Base-by-base conservation (phyloP, 2,797 vertebrate genomes). In the Fistularia commersonii region DNA sequence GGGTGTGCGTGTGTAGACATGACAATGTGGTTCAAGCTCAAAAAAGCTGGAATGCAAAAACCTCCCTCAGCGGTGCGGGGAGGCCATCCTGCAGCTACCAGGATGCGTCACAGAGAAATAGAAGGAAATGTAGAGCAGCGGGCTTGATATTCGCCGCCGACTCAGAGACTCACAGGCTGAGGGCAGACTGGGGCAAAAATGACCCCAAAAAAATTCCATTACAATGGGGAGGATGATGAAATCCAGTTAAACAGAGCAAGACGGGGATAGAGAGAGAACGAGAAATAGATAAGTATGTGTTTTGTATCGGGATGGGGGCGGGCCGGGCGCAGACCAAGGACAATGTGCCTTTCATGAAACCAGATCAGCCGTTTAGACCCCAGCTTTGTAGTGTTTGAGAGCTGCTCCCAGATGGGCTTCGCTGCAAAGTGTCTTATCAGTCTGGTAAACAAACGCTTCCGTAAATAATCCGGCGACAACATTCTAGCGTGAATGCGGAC, bases 381-480 rank as follows among this genome's bases (percentile, higher is more conserved):
- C 8, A n/a, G 13, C 2, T 5, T 41, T 1, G 8, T 35, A 42
- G 57, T 32, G 41, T 48, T 14, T 45, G 36, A 6, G 37, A 64
- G 3, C 8, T 34, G 63, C 45, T 56, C 15, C 54, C 46, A 35
- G 35, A 50, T 40, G 53, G 33, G 33, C 66, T 50, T 54, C 49
- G 32, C 48, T 41, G 57, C 54, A 61, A 68, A 63, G 54, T 36
- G 33, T 54, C 59, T 54, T 32, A 65, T 33, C 23, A 32, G 32
- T 47, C 72, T 76, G 62, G 62, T 71, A 69, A 61, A 77, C 66
- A 79, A 70, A 72, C 67, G 65, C 49, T 41, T 57, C 23, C 53
- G 61, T 78, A 40, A 75, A 83, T 78, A 69, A 81, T 81, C 77
- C 76, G 81, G 42, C 35, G 33, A 35, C 48, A 35, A 54, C 32